These are phyloP conservation scores for Pachydiplax longipennis DNA, from an alignment of 2,888 invertebrate genomes.

Conservation along the genomic window DNA sequence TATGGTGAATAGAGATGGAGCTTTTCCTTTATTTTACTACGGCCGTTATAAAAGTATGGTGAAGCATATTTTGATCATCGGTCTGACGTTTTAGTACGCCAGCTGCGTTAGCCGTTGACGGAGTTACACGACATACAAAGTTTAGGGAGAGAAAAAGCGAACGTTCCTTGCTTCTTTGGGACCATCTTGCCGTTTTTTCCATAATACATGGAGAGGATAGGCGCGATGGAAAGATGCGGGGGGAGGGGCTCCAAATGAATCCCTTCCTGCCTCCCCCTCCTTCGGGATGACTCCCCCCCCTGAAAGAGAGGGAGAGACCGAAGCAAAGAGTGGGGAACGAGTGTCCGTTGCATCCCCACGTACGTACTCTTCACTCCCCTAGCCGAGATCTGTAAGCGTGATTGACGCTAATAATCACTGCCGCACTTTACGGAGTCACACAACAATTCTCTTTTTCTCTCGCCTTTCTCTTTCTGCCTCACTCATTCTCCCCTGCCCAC, in stretches of 20 bases:
- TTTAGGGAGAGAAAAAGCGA: too few relatives aligned
- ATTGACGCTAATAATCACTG: slow-evolving; percentile 33
- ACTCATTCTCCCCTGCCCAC: neutral
- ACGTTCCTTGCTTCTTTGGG: neutral
- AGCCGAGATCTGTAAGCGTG: neutral
- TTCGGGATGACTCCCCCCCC: neutral
- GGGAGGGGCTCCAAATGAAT: slow-evolving; percentile 21
- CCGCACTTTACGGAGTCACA: neutral
- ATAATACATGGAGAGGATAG: neutral
- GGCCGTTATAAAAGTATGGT: too few relatives aligned
- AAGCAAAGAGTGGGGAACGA: neutral
- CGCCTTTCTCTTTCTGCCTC: neutral
- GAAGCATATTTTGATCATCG: too few relatives aligned
- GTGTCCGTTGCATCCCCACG: neutral
- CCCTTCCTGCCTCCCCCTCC: slow-evolving; percentile 17
- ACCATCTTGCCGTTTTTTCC: neutral
- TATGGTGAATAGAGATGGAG: too few relatives aligned
- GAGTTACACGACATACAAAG: too few relatives aligned
- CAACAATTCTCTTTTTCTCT: neutral
- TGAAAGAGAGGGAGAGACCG: neutral
- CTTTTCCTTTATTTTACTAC: too few relatives aligned
- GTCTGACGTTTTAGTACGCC: too few relatives aligned
- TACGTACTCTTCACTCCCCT: neutral
- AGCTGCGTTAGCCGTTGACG: too few relatives aligned
- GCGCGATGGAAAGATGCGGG: neutral